A percentile compares a stretch with the other conserved stretches of the same genome.
phyloP scores from a whole-genome alignment of 2,888 invertebrate species.

The Rapana venosa region DNA sequence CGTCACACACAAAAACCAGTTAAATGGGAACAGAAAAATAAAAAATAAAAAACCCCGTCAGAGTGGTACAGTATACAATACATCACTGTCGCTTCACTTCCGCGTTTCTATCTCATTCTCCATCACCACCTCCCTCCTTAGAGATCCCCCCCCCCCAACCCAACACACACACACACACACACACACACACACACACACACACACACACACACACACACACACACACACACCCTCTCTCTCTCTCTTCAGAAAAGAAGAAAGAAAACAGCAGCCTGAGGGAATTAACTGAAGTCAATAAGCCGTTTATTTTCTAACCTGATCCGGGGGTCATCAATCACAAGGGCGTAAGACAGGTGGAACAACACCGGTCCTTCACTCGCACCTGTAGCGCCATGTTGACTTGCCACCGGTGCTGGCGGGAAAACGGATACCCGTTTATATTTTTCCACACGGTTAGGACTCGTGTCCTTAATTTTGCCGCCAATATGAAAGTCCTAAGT shows the following conservation, averaged over 20 bases:
- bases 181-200: no score
- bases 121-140: not conserved
- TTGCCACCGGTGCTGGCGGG: slow-evolving; percentile 9
- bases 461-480: not conserved
- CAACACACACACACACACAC: no score
- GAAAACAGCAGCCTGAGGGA: not conserved
- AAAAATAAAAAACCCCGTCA: no score
- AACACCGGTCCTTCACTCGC: slow-evolving; percentile 34
- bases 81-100: not conserved
- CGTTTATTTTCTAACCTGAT: slow-evolving; percentile 26
- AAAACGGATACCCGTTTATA: not conserved
- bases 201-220: no score
- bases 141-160: no score
- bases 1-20: no score
- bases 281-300: slow-evolving; percentile 13
- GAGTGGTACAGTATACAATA: not conserved
- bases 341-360: slow-evolving; percentile 32
- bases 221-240: not conserved
- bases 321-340: slow-evolving; percentile 19
- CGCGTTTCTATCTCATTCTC: not conserved
- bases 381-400: slow-evolving; percentile 38
- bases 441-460: not conserved
- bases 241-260: not conserved
- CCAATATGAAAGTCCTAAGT: not conserved
- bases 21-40: no score